Evolutionary conservation across 2,797 vertebrate species (phyloP).

Genomic region (Falco biarmicus): DNA sequence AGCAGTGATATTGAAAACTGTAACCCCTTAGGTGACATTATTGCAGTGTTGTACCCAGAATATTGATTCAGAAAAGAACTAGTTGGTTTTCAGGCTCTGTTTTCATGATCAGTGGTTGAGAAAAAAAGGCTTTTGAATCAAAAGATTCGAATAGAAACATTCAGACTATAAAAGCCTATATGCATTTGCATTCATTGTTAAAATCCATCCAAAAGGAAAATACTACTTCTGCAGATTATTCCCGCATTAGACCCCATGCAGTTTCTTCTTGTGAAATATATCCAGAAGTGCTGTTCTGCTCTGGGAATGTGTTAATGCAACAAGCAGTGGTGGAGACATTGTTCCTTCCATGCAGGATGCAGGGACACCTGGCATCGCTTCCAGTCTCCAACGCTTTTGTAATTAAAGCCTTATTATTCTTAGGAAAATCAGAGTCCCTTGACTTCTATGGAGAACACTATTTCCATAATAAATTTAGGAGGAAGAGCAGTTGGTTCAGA

Average conservation of each 20-base stretch:
- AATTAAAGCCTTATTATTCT: not conserved
- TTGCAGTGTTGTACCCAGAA: not conserved
- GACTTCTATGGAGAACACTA: not conserved
- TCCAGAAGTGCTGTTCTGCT: not conserved
- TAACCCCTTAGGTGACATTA: not conserved
- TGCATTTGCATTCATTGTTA: constrained; percentile 45
- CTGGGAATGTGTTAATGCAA: not conserved
- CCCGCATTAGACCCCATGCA: not conserved
- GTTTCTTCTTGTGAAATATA: constrained; percentile 8
- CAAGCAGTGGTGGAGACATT: accelerated
- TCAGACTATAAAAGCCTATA: constrained; percentile 21
- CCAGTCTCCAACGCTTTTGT: not conserved
- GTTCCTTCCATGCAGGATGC: accelerated
- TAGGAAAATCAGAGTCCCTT: not conserved
- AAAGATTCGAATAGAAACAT: constrained; percentile 29
- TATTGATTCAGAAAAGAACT: not conserved
- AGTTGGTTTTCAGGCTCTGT: not conserved
- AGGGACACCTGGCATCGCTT: not conserved
- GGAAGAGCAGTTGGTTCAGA: not conserved
- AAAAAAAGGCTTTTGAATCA: constrained; percentile 23
- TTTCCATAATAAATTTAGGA: not conserved
- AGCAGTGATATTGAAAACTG: not conserved
- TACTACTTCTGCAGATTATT: constrained; percentile 30
- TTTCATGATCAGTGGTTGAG: not conserved
- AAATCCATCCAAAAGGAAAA: constrained; percentile 54